A percentile compares a stretch with the other conserved stretches of the same genome.
Evolutionary conservation across 1,140 invertebrate species (phyloP).

Genomic region (Zaprionus nigranus): DNA sequence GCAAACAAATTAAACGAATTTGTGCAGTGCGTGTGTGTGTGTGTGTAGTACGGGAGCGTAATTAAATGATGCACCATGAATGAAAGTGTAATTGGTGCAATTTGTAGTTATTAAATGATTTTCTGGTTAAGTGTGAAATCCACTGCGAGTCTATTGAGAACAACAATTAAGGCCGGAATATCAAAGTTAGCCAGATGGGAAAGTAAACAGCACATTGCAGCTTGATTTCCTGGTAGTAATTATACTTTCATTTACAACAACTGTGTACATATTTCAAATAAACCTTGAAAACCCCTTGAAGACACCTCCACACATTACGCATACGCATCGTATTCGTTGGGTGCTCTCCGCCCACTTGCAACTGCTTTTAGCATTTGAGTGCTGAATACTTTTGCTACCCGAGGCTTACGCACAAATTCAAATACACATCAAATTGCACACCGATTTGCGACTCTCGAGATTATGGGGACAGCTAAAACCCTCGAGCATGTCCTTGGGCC

Average conservation of each 20-base stretch:
- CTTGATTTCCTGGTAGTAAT: not conserved
- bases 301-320: slow-evolving; percentile 21
- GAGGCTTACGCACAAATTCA: slow-evolving; percentile 26
- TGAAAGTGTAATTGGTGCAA: not conserved
- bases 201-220: not conserved
- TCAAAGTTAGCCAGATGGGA: not conserved
- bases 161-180: not conserved
- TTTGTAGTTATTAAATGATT: not conserved
- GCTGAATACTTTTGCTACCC: slow-evolving; percentile 47
- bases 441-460: slow-evolving; percentile 57
- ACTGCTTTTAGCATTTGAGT: not conserved
- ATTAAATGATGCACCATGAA: slow-evolving; percentile 8
- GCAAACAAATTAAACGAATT: not conserved
- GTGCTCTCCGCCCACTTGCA: slow-evolving; percentile 14
- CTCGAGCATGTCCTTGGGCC: slow-evolving; percentile 30
- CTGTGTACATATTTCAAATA: not conserved
- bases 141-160: not conserved
- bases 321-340: slow-evolving; percentile 53
- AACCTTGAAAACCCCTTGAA: not conserved
- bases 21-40: not conserved
- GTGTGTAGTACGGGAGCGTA: not conserved
- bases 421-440: slow-evolving; percentile 34
- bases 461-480: slow-evolving; percentile 17
- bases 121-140: not conserved
- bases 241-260: not conserved